Evolutionary conservation across 2,113 vertebrate species (phyloP), one percentile per base, ranked within the genome.

Genomic region (Antechinus stuartii): DNA sequence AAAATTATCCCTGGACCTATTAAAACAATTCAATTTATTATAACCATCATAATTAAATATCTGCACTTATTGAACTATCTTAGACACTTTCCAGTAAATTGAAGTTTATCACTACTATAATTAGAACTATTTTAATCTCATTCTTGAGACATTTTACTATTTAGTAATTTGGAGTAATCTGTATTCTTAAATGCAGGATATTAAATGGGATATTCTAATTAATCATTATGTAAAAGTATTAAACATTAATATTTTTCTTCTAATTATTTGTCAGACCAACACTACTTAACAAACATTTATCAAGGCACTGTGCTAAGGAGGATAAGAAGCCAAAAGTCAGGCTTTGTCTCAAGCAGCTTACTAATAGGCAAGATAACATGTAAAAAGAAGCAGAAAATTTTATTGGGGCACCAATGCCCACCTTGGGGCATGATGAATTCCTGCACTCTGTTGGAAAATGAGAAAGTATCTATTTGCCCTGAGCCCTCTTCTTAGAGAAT

Each of bases 221-320:
- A 98, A 98, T 98, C 98, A 98, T 98, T 98, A 97, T 96, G 94
- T 96, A 98, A 98, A 97, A 97, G 93, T 93, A 96, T 97, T 98
- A 98, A 98, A 98, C 97, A 98, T 93, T 97, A 95, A 91, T 23
- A 90, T 97, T 97, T 97, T 96, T 92, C 96, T 96, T 97, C 91
- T 97, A 90, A 92, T 95, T 97, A 54, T 52, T 52, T 52, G 49
- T 90, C 92, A 97, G 90, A 7, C 24, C 90, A 96, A 46, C 92
- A 57, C 56, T 57, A 57, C 8, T 57, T 23, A 57, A 10, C 26
- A 57, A 57, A 27, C 8, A 57, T 27, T 57, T 57, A 57, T 57
- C 9, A 27, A 57, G 26, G 26, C 56, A 57, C 25, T 57, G 25
- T 57, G 26, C 8, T 57, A 57, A 57, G 26, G 9, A 26, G 26